Evolutionary conservation across 1,140 invertebrate genomes (phyloP), one percentile per base, ranked within the genome.

Genomic region (Drosophila seguyi): DNA sequence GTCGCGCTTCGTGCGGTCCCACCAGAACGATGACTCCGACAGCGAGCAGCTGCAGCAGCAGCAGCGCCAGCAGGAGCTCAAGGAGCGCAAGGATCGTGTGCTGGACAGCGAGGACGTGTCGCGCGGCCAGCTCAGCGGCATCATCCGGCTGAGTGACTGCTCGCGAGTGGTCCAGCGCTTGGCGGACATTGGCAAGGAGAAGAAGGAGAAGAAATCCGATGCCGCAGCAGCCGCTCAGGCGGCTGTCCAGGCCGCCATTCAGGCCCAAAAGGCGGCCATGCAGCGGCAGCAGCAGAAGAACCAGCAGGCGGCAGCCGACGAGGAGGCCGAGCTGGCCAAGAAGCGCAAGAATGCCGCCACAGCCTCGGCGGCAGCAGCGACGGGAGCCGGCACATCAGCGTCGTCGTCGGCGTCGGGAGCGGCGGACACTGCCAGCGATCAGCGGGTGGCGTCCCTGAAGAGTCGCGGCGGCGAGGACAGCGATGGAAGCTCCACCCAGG

Each of bases 81-180:
- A 95, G 79, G 95, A 95, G 74, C 95, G 96, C 81, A 94, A 97
- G 55, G 96, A 97, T 90, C 95, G 96, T 56, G 96, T 98, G 0
- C 93, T 97, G 18, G 97, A 98, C 88, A 98, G 97, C 4, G 97
- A 98, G 93, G 97, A 98, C 87, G 97, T 97, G 1, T 96, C 97
- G 6, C 94, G 96, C 59, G 98, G 97, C 7, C 97, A 97, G 2
- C 94, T 99, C 0, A 98, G 97, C 92, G 98, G 97, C 44, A 97
- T 98, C 85, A 96, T 97, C 53, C 94, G 97, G n/a, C 93, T 98
- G 5, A 95, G 95, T n/a, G 98, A 98, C 91, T 98, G 97, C 36
- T 96, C 97, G 0, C 94, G 97, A 45, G 96, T 98, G 0, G 97
- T 98, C 95, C 97, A 97, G 92, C 95, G 97, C 52, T 94, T 98